phyloP scores from a whole-genome alignment of 2,797 vertebrate species.

The Gallinago solitaria region DNA sequence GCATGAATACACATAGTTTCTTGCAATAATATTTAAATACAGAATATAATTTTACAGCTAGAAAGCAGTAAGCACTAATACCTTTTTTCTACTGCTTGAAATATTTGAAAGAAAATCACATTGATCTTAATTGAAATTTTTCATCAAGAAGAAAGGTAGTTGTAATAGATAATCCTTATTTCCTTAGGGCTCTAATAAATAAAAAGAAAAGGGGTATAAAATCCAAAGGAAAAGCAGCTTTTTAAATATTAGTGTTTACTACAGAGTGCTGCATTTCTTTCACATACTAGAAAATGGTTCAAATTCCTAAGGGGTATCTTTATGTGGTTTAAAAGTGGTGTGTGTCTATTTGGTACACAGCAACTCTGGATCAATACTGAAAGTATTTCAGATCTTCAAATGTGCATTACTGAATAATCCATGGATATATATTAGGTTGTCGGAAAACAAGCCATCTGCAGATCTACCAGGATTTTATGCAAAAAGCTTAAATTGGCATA shows the following conservation, averaged over 20 bases:
- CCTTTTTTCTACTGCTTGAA: neutral
- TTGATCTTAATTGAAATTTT: neutral
- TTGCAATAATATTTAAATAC: neutral
- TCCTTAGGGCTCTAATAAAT: slow-evolving; percentile 30
- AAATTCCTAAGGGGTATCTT: slow-evolving; percentile 68
- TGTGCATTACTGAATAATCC: slow-evolving; percentile 74
- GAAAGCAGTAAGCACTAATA: neutral
- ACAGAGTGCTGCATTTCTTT: slow-evolving; percentile 59
- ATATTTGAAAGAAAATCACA: slow-evolving; percentile 12
- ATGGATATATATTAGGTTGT: slow-evolving; percentile 65
- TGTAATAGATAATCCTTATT: neutral
- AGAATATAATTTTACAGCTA: neutral
- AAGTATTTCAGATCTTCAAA: slow-evolving; percentile 76
- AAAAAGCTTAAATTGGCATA: slow-evolving; percentile 53
- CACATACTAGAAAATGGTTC: slow-evolving; percentile 73
- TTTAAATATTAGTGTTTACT: slow-evolving; percentile 62
- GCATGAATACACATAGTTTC: neutral
- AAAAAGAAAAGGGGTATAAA: slow-evolving; percentile 44
- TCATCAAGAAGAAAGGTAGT: slow-evolving; percentile 15
- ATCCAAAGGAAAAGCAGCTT: slow-evolving; percentile 39
- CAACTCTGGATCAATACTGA: slow-evolving; percentile 72
- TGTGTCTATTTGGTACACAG: slow-evolving; percentile 64
- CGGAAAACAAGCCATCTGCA: slow-evolving; percentile 40
- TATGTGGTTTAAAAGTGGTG: slow-evolving; percentile 75
- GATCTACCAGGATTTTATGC: slow-evolving; percentile 44